Evolutionary conservation across 2,888 invertebrate species (phyloP).

Genomic region (Drosophila silvestris): DNA sequence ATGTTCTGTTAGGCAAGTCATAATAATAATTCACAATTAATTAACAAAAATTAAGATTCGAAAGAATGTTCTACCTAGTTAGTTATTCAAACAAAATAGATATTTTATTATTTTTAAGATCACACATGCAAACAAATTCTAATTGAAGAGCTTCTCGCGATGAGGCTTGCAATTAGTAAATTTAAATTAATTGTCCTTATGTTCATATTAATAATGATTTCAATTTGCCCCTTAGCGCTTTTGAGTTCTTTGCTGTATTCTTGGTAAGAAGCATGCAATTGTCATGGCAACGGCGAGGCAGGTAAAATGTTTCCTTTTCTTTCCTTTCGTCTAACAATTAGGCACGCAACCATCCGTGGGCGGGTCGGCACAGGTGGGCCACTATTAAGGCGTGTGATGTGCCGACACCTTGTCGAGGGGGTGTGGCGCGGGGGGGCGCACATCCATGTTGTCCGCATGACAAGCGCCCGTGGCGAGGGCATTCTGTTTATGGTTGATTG

Average conservation of each 20-base stretch:
- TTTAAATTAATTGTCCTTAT: slow-evolving; percentile 23
- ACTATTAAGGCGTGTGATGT: slow-evolving; percentile 47
- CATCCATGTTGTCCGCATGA: slow-evolving; percentile 47
- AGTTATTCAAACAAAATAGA: neutral
- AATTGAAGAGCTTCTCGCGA: neutral
- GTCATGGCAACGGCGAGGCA: slow-evolving; percentile 62
- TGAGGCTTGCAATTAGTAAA: neutral
- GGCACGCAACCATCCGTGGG: slow-evolving; percentile 62
- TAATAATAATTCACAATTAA: neutral
- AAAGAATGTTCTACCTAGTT: neutral
- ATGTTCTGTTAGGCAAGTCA: neutral
- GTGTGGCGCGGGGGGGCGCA: slow-evolving; percentile 40
- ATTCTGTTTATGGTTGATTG: slow-evolving; percentile 68
- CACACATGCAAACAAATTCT: neutral
- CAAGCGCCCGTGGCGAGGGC: slow-evolving; percentile 51
- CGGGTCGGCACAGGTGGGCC: slow-evolving; percentile 43
- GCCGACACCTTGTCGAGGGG: slow-evolving; percentile 63
- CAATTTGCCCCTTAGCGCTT: slow-evolving; percentile 20
- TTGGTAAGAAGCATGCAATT: slow-evolving; percentile 21
- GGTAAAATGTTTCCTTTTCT: slow-evolving; percentile 52
- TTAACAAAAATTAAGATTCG: neutral
- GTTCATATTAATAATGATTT: neutral
- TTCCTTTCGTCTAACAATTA: slow-evolving; percentile 64
- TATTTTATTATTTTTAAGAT: neutral
- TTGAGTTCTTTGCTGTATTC: slow-evolving; percentile 10